Percentiles rank a stretch among this genome's conserved stretches.
phyloP scores from a whole-genome alignment of 2,797 vertebrate genomes.

The Propithecus deckenii region DNA sequence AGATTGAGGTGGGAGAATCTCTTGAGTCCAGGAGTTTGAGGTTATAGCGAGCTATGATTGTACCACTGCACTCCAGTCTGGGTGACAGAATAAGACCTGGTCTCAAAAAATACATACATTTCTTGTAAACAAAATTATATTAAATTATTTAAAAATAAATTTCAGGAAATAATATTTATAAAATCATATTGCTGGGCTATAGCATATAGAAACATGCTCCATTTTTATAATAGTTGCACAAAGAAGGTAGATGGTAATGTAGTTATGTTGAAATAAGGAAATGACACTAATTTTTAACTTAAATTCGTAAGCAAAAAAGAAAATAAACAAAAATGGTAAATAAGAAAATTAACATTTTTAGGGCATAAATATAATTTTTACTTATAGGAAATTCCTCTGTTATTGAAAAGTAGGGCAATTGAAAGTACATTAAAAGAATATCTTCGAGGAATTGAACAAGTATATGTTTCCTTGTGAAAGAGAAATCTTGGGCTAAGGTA shows the following conservation, averaged over 20 bases:
- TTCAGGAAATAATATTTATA: background rate
- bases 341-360: background rate
- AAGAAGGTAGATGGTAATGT: background rate
- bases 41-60: too few species aligned
- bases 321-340: background rate
- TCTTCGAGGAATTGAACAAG: background rate
- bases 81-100: too few species aligned
- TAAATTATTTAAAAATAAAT: background rate
- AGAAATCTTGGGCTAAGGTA: background rate
- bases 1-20: too few species aligned
- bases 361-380: constrained; percentile 17
- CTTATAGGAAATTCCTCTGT: constrained; percentile 13
- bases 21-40: too few species aligned
- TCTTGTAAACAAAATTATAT: background rate
- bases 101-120: background rate
- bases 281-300: background rate
- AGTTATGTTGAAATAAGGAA: background rate
- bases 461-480: constrained; percentile 1
- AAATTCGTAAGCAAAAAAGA: background rate
- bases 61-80: too few species aligned
- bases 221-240: background rate
- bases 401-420: background rate
- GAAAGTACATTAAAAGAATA: background rate
- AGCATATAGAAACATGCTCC: background rate
- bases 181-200: background rate